Conservation (phyloP, 2,888 invertebrate genomes). For the Apamea epomidion region DNA sequence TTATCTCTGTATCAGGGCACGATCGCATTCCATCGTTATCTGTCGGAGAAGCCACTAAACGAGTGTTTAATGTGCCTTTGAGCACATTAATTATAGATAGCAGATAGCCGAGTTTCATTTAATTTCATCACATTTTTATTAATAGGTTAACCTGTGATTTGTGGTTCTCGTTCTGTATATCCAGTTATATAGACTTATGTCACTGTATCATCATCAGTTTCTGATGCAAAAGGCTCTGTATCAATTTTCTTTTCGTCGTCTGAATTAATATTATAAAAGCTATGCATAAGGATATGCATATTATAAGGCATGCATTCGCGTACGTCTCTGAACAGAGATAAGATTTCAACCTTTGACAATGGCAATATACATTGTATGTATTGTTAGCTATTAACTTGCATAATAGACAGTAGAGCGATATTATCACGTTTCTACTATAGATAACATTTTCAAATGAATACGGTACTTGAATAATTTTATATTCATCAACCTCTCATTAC, state of each 20-base stretch:
- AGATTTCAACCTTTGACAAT: constrained; percentile 65
- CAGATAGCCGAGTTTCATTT: constrained; percentile 76
- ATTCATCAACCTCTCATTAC: constrained; percentile 56
- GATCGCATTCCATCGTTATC: constrained; percentile 86
- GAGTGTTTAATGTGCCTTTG: constrained; percentile 82
- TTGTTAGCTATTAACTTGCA: constrained; percentile 62
- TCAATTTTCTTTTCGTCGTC: constrained; percentile 9
- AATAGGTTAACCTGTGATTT: constrained; percentile 58
- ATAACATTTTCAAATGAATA: constrained; percentile 61
- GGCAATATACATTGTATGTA: constrained; percentile 61
- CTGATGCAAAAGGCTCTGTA: not conserved
- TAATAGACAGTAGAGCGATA: constrained; percentile 62
- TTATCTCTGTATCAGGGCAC: constrained; percentile 83
- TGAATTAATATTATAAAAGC: constrained; percentile 1
- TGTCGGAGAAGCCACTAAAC: constrained; percentile 77
- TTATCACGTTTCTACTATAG: constrained; percentile 63
- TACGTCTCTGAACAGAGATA: constrained; percentile 53
- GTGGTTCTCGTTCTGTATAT: constrained; percentile 45
- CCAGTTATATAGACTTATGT: constrained; percentile 7
- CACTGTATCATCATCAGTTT: constrained; percentile 1
- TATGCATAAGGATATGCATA: not conserved
- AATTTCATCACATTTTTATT: constrained; percentile 81
- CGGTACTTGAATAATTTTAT: constrained; percentile 57
- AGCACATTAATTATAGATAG: constrained; percentile 84
- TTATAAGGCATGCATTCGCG: constrained; percentile 11